Evolutionary conservation across 1,140 invertebrate species (phyloP).

Genomic region (Brachionus rubens): DNA sequence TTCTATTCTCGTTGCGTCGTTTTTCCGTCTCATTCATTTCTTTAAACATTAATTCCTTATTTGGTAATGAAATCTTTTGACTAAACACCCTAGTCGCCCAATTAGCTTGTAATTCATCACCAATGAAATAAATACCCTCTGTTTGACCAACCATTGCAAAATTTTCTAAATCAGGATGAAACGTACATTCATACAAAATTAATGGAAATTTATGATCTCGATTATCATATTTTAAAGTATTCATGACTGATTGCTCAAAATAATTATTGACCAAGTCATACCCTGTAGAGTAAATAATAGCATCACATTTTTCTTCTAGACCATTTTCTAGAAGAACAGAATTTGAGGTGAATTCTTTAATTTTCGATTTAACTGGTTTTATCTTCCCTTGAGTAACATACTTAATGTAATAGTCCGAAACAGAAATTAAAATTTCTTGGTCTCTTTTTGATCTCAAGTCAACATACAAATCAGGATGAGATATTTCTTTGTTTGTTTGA

Average conservation of each 20-base stretch:
- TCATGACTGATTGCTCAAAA: background rate
- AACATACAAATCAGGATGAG: background rate
- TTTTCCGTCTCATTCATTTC: constrained; percentile 14
- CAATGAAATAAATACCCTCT: background rate
- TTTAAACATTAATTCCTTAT: background rate
- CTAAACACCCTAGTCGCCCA: constrained; percentile 15
- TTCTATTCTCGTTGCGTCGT: background rate
- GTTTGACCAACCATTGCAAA: constrained; percentile 10
- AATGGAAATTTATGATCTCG: background rate
- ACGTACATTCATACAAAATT: constrained; percentile 5
- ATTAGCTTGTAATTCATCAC: constrained; percentile 15
- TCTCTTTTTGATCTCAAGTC: background rate
- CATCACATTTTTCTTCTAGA: background rate
- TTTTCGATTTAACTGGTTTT: background rate
- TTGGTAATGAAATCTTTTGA: background rate
- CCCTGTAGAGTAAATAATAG: constrained; percentile 34
- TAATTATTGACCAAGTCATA: background rate
- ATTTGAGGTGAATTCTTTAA: background rate
- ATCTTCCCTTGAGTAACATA: background rate
- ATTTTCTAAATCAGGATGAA: constrained; percentile 10
- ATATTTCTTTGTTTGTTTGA: background rate
- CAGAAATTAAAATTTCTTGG: background rate
- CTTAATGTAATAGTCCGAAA: constrained; percentile 13
- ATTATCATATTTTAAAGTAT: background rate
- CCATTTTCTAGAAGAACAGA: constrained; percentile 19